These are phyloP conservation scores for Empidonax traillii DNA, from an alignment of 2,113 vertebrate genomes.

Conservation along the genomic window DNA sequence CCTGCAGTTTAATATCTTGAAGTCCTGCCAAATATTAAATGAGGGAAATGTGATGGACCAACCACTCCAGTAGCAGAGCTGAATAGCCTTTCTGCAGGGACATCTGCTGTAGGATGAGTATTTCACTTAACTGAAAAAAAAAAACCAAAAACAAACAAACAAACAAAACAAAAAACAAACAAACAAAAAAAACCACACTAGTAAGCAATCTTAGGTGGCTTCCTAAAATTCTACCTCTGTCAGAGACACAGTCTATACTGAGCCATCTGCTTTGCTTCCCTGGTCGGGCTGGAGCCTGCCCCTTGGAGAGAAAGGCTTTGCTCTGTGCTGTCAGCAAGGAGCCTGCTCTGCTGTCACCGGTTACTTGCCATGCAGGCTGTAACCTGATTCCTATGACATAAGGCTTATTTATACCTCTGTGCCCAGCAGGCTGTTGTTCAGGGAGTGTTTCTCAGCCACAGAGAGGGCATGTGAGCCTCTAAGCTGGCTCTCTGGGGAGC, in stretches of 20 bases:
- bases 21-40: not conserved
- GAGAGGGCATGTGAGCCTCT: not conserved
- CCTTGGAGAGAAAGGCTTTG: not conserved
- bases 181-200: no score
- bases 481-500: not conserved
- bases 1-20: not conserved
- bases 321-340: not conserved
- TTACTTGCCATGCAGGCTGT: not conserved
- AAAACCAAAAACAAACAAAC: no score
- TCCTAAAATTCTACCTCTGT: not conserved
- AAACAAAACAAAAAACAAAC: no score
- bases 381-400: conserved; percentile 1
- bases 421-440: not conserved
- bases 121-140: not conserved
- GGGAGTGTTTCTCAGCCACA: not conserved
- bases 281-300: not conserved
- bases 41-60: not conserved
- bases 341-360: not conserved
- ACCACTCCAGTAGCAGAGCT: not conserved
- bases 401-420: not conserved
- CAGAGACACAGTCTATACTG: not conserved
- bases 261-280: not conserved
- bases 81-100: not conserved
- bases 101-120: not conserved
- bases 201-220: not conserved